These are phyloP conservation scores for Tetrao urogallus DNA, from an alignment of 2,113 vertebrate genomes.

Conservation along the genomic window DNA sequence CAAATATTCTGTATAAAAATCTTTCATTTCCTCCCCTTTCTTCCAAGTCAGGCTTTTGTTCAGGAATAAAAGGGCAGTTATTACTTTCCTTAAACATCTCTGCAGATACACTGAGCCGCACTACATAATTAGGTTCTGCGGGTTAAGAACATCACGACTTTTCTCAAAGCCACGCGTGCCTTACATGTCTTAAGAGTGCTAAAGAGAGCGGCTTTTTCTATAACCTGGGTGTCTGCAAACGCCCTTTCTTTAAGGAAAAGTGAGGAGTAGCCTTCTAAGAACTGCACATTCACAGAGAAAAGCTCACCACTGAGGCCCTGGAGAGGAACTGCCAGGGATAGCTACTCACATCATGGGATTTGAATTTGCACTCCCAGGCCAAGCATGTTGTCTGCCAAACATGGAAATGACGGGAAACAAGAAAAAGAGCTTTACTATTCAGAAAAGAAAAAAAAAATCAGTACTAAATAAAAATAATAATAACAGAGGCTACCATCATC, in stretches of 20 bases:
- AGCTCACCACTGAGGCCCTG: not conserved
- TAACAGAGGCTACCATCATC: not conserved
- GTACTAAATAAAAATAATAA: not conserved
- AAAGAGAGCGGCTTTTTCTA: not conserved
- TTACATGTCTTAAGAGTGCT: not conserved
- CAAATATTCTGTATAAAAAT: slow-evolving; percentile 54
- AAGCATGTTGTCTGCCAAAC: not conserved
- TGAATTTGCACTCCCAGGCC: not conserved
- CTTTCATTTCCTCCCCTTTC: not conserved
- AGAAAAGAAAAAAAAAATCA: not conserved
- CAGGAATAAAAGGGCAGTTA: slow-evolving; percentile 9
- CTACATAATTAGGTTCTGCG: not conserved
- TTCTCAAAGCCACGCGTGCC: not conserved
- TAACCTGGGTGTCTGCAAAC: not conserved
- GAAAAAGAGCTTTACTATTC: not conserved
- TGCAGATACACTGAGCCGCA: not conserved
- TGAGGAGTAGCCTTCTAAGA: not conserved
- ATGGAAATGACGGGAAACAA: not conserved
- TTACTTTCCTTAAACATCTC: not conserved
- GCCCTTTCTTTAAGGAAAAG: not conserved
- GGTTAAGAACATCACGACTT: not conserved
- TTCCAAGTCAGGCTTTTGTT: not conserved
- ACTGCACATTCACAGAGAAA: not conserved
- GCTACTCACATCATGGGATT: not conserved
- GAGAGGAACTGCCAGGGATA: not conserved